A percentile compares a stretch with the other conserved stretches of the same genome.
Conservation (phyloP, 2,888 invertebrate species). For the Eupithecia insigniata region DNA sequence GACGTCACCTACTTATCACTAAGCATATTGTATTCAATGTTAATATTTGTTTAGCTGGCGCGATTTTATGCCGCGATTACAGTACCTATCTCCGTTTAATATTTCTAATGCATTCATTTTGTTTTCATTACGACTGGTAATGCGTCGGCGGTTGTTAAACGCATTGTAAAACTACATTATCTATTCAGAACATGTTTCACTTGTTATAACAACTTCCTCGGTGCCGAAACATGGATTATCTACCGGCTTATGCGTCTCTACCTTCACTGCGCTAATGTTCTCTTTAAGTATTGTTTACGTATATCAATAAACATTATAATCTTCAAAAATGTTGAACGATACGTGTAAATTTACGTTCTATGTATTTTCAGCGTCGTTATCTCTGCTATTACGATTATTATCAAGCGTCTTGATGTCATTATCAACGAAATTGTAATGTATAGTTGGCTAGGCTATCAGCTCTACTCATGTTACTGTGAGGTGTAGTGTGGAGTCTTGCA, state of each 20-base stretch:
- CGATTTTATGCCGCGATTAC: constrained; percentile 51
- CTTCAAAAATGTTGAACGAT: constrained; percentile 7
- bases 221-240: constrained; percentile 62
- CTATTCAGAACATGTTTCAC: constrained; percentile 69
- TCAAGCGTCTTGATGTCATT: constrained; percentile 52
- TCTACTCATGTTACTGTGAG: constrained; percentile 48
- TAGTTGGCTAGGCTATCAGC: constrained; percentile 52
- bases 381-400: constrained; percentile 47
- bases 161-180: constrained; percentile 64
- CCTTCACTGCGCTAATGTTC: constrained; percentile 54
- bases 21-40: constrained; percentile 37
- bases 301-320: constrained; percentile 28
- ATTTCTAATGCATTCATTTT: constrained; percentile 60
- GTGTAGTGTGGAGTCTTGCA: constrained; percentile 36
- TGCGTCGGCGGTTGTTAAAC: constrained; percentile 60
- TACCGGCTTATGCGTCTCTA: constrained; percentile 49
- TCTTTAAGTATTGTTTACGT: constrained; percentile 50
- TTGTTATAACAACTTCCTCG: constrained; percentile 71
- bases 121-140: constrained; percentile 67
- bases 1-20: constrained; percentile 47
- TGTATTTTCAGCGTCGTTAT: constrained; percentile 50
- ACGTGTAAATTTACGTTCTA: constrained; percentile 39
- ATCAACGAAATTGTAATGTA: constrained; percentile 46
- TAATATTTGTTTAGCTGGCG: constrained; percentile 50
- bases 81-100: constrained; percentile 46